A percentile compares a stretch with the other conserved stretches of the same genome.
These are phyloP conservation scores for Machimus rusticus DNA, from an alignment of 2,888 invertebrate genomes.

Conservation along the genomic window DNA sequence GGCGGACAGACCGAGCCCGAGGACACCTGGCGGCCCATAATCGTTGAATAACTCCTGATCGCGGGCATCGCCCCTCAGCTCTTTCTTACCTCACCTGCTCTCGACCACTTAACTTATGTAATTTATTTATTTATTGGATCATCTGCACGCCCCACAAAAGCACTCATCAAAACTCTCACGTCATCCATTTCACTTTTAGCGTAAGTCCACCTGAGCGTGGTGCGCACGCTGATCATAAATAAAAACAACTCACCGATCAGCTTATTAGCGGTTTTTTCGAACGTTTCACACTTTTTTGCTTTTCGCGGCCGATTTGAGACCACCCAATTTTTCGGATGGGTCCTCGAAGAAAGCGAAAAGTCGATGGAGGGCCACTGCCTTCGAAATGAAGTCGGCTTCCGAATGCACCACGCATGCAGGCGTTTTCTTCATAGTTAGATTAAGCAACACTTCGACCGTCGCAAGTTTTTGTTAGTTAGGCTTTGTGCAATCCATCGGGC, in stretches of 20 bases:
- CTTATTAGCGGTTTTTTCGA: neutral
- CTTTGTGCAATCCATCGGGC: neutral
- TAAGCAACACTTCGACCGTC: neutral
- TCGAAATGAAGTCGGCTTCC: neutral
- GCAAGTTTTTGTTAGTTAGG: neutral
- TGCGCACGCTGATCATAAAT: neutral
- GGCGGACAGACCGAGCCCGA: neutral
- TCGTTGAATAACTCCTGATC: neutral
- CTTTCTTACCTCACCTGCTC: neutral
- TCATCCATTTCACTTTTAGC: conserved; percentile 5
- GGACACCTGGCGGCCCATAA: conserved; percentile 20
- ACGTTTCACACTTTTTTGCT: neutral
- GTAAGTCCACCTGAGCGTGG: neutral
- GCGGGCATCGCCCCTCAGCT: neutral
- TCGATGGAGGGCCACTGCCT: neutral
- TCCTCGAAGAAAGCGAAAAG: neutral
- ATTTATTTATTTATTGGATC: conserved; percentile 39
- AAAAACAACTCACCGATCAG: no score
- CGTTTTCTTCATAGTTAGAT: neutral
- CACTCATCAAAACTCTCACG: neutral
- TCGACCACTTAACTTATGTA: conserved; percentile 3
- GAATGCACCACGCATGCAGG: neutral
- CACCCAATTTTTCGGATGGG: neutral
- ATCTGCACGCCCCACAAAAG: neutral
- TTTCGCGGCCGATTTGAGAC: neutral